Conservation (phyloP, 2,797 vertebrate species). For the Oreonectes daqikongensis region DNA sequence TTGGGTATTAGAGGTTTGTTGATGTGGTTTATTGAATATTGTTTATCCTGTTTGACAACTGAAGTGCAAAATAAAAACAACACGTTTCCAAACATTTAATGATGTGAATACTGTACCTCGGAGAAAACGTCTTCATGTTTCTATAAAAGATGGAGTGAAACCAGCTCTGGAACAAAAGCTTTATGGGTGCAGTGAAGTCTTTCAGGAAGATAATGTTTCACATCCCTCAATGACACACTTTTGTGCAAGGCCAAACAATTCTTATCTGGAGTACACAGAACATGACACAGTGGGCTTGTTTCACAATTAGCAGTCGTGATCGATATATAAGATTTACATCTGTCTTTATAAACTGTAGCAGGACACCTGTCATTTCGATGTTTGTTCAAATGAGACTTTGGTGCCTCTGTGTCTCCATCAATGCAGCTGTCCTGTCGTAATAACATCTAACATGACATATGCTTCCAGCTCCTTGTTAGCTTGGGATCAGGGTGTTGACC, state of each 20-base stretch:
- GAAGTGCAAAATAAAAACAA: background rate
- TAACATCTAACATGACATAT: slow-evolving; percentile 24
- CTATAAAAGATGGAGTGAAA: slow-evolving; percentile 34
- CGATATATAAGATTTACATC: background rate
- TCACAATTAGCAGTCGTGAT: background rate
- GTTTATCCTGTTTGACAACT: slow-evolving; percentile 13
- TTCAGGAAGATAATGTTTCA: slow-evolving; percentile 54
- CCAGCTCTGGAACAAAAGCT: slow-evolving; percentile 25
- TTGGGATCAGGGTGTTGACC: slow-evolving; percentile 20
- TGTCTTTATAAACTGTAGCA: background rate
- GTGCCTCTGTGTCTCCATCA: background rate
- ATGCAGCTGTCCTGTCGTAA: background rate
- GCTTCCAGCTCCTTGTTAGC: slow-evolving; percentile 27
- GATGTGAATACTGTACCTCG: background rate
- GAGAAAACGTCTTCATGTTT: slow-evolving; percentile 52
- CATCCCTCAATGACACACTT: slow-evolving; percentile 39
- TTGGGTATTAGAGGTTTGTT: no score
- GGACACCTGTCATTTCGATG: background rate
- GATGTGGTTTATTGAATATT: background rate
- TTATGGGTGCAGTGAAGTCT: slow-evolving; percentile 27
- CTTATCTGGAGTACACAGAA: slow-evolving; percentile 14
- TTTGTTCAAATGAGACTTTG: background rate
- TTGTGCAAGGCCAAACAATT: slow-evolving; percentile 36
- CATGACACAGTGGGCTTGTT: slow-evolving; percentile 13
- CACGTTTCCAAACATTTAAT: background rate